Percentiles rank a stretch among this genome's conserved stretches.
These are phyloP conservation scores for Drosophila lacteicornis DNA, from an alignment of 1,140 invertebrate genomes.

Conservation along the genomic window DNA sequence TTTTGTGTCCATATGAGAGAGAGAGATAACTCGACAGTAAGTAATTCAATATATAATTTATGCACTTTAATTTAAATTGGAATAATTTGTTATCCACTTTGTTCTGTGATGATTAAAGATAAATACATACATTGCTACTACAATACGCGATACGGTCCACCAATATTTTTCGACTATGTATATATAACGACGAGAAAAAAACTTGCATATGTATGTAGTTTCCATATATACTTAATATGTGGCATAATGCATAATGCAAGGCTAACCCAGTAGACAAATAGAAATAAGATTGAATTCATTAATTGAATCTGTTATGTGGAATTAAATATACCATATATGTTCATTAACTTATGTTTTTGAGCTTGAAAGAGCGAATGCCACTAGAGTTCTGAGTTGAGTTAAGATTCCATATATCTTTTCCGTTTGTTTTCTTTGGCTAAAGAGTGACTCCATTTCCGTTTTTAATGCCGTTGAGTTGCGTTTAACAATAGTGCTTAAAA, in stretches of 20 bases:
- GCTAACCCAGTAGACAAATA: slow-evolving; percentile 69
- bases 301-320: slow-evolving; percentile 54
- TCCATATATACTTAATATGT: slow-evolving; percentile 44
- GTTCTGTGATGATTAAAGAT: slow-evolving; percentile 70
- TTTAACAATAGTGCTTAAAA: slow-evolving; percentile 78
- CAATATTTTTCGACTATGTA: slow-evolving; percentile 76
- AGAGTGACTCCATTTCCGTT: slow-evolving; percentile 29
- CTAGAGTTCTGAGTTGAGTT: slow-evolving; percentile 48
- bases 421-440: slow-evolving; percentile 28
- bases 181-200: slow-evolving; percentile 77
- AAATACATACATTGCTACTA: slow-evolving; percentile 73
- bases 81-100: slow-evolving; percentile 51
- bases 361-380: slow-evolving; percentile 65
- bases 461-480: slow-evolving; percentile 44
- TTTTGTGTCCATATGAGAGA: slow-evolving; percentile 59
- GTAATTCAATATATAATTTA: slow-evolving; percentile 74
- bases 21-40: slow-evolving; percentile 66
- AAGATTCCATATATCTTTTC: slow-evolving; percentile 43
- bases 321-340: slow-evolving; percentile 58
- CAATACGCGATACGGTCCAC: slow-evolving; percentile 72
- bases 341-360: slow-evolving; percentile 60
- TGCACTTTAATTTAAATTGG: slow-evolving; percentile 75
- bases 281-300: slow-evolving; percentile 56
- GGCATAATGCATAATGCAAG: slow-evolving; percentile 61
- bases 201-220: slow-evolving; percentile 56